Evolutionary conservation across 2,797 vertebrate species (phyloP), one percentile per base, ranked within the genome.

Genomic region (Chelidonichthys spinosus): DNA sequence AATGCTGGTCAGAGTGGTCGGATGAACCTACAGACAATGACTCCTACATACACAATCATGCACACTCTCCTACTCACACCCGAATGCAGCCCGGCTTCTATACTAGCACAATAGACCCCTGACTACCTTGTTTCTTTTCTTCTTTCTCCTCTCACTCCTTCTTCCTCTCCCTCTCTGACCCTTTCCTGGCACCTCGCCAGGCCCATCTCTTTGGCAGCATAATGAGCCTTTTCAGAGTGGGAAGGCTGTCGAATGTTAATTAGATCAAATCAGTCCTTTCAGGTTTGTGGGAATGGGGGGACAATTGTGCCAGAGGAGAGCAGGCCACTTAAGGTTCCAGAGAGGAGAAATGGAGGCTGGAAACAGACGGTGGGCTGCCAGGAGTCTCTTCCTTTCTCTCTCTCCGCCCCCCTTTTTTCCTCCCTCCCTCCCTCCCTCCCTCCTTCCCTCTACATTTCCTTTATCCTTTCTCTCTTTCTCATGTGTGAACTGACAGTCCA

Each of bases 241-340:
- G 89, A 89, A 88, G 82, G 90, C 86, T 85, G 92, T 87, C 71
- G 93, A 93, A 95, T 94, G 93, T 89, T 95, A 93, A 95, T 95
- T 92, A 92, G 92, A 92, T 94, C 82, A 93, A 93, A 93, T 89
- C 68, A 39, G 84, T 83, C 86, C 68, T 92, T 94, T 94, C 91
- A 87, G 79, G 86, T 81, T 82, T 86, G 82, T 85, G 91, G 89
- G 88, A 92, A 89, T 84, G 73, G 71, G 71, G 73, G 86, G 90
- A 91, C 90, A 93, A 92, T 88, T 46, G 46, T 84, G 86, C 75
- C 74, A 60, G 82, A 87, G 79, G 81, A 87, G 81, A 74, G 73
- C 55, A 78, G 83, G 76, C 76, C 79, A 82, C 84, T 89, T 84
- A 75, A 88, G 82, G 89, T 75, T 88, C 74, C 66, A 63, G 75